Conservation (phyloP, 2,113 vertebrate genomes). For the Mohoua ochrocephala region DNA sequence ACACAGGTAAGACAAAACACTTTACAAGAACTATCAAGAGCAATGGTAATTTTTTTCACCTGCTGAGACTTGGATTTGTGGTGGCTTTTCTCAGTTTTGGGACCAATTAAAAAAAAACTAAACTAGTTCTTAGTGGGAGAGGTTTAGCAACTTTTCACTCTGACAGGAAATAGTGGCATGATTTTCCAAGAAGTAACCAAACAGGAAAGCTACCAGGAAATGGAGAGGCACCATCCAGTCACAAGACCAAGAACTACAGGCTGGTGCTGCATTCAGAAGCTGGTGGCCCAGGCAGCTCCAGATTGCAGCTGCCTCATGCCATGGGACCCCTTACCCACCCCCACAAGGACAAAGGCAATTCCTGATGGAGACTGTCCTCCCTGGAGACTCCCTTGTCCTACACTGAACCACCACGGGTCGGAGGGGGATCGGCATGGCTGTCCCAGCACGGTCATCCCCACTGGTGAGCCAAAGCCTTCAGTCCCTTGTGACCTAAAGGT, state of each 20-base stretch:
- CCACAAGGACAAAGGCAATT: neutral
- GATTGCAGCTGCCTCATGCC: rapidly evolving
- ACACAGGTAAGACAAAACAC: neutral
- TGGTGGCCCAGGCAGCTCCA: neutral
- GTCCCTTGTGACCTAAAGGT: neutral
- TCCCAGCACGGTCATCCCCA: neutral
- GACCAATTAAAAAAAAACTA: neutral
- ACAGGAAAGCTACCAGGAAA: neutral
- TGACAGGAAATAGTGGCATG: neutral
- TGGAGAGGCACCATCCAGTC: neutral
- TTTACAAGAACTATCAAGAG: neutral
- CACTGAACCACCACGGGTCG: neutral
- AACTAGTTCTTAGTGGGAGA: neutral
- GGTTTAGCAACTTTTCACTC: neutral
- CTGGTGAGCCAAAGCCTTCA: neutral
- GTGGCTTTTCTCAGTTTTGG: neutral
- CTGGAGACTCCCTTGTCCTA: neutral
- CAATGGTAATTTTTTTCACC: neutral
- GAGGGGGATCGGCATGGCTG: rapidly evolving
- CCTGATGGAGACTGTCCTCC: neutral
- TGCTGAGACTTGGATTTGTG: neutral
- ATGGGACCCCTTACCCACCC: neutral
- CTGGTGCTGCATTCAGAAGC: neutral
- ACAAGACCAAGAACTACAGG: neutral
- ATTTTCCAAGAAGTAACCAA: conserved; percentile 6